These are phyloP conservation scores for Epinephelus coioides DNA, from an alignment of 2,797 vertebrate species.

Conservation along the genomic window DNA sequence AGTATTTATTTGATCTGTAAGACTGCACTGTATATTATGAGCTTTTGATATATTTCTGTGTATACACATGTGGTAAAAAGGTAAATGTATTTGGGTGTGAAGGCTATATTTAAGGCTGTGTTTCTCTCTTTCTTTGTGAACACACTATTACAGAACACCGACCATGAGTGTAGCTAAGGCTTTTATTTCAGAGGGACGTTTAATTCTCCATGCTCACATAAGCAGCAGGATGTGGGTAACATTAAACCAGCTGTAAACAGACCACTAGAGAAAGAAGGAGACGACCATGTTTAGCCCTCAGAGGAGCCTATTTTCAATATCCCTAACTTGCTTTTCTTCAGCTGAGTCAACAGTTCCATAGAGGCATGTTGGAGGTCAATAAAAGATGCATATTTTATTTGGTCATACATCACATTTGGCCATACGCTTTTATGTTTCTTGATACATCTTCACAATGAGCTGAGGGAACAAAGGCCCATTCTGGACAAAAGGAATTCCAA, in stretches of 20 bases:
- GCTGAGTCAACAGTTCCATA: constrained; percentile 59
- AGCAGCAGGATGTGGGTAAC: constrained; percentile 21
- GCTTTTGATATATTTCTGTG: neutral
- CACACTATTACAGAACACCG: neutral
- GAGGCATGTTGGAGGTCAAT: constrained; percentile 36
- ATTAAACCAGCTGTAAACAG: constrained; percentile 31
- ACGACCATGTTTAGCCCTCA: constrained; percentile 16
- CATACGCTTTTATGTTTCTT: constrained; percentile 22
- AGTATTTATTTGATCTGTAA: neutral
- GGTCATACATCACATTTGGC: constrained; percentile 21
- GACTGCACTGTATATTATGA: neutral
- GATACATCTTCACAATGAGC: constrained; percentile 48
- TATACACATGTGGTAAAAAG: neutral
- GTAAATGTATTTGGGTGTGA: neutral
- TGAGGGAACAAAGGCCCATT: constrained; percentile 13
- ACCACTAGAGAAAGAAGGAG: constrained; percentile 13
- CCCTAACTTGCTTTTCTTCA: constrained; percentile 25
- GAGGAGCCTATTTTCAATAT: constrained; percentile 36
- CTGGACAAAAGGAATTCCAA: constrained; percentile 52
- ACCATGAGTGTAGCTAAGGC: constrained; percentile 38
- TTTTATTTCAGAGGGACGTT: constrained; percentile 41
- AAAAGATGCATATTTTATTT: constrained; percentile 60
- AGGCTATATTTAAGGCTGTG: neutral
- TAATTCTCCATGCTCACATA: constrained; percentile 42
- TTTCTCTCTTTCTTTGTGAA: neutral